These are phyloP conservation scores for Dryococelus australis DNA, from an alignment of 2,888 invertebrate species.

Conservation along the genomic window DNA sequence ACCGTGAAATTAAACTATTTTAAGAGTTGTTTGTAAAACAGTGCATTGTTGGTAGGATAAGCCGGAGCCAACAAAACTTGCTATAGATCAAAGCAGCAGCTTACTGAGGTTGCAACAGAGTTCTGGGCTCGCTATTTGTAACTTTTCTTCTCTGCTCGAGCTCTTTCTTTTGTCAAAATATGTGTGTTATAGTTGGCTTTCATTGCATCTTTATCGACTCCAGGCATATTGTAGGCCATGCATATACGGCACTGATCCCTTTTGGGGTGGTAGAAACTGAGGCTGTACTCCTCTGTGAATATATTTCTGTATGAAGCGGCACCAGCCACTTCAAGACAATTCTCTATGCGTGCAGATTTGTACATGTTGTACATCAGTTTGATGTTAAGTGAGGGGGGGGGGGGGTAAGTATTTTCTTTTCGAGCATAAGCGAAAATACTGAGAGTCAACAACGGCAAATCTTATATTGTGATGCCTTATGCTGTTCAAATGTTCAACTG, in stretches of 20 bases:
- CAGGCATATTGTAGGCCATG: slow-evolving; percentile 18
- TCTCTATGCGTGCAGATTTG: slow-evolving; percentile 18
- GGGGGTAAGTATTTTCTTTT: background rate
- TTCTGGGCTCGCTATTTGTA: slow-evolving; percentile 23
- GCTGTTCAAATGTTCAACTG: background rate
- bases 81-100: slow-evolving; percentile 17
- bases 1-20: background rate
- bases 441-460: background rate
- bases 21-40: background rate
- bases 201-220: background rate
- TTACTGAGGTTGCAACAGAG: background rate
- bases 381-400: background rate
- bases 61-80: slow-evolving; percentile 16
- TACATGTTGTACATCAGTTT: background rate
- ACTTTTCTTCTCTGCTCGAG: background rate
- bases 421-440: background rate
- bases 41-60: slow-evolving; percentile 4
- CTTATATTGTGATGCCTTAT: background rate
- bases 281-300: slow-evolving; percentile 19
- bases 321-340: background rate
- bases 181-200: background rate
- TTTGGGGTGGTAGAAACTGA: slow-evolving; percentile 25
- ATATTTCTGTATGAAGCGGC: background rate
- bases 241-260: background rate
- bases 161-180: background rate